Evolutionary conservation across 1,140 invertebrate genomes (phyloP).

Genomic region (Lepidurus packardi): DNA sequence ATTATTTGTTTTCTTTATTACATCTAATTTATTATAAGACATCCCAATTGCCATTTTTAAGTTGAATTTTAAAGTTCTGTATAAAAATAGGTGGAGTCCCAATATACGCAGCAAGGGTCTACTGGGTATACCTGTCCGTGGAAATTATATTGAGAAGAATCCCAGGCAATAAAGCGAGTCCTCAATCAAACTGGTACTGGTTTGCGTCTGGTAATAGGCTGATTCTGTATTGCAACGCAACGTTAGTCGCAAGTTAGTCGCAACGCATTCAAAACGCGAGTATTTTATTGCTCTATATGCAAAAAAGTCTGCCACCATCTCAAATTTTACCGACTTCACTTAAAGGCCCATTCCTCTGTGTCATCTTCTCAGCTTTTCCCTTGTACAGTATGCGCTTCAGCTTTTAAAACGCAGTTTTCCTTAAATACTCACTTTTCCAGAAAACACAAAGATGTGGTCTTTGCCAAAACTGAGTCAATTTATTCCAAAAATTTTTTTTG

Average conservation of each 20-base stretch:
- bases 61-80: too few species aligned
- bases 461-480: neutral
- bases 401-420: neutral
- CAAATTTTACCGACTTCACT: neutral
- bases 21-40: too few species aligned
- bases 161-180: too few species aligned
- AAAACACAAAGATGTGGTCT: neutral
- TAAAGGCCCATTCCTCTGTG: neutral
- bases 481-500: neutral
- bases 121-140: too few species aligned
- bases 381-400: neutral
- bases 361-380: neutral
- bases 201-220: too few species aligned
- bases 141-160: too few species aligned
- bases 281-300: neutral
- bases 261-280: neutral
- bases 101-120: too few species aligned
- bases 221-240: neutral
- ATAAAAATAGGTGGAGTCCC: too few species aligned
- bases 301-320: neutral
- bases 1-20: too few species aligned
- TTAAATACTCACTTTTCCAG: neutral
- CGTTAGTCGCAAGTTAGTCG: neutral
- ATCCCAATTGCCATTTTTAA: too few species aligned
- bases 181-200: too few species aligned